A percentile compares a stretch with the other conserved stretches of the same genome.
phyloP scores from a whole-genome alignment of 2,888 invertebrate genomes.

The Lysandra coridon region DNA sequence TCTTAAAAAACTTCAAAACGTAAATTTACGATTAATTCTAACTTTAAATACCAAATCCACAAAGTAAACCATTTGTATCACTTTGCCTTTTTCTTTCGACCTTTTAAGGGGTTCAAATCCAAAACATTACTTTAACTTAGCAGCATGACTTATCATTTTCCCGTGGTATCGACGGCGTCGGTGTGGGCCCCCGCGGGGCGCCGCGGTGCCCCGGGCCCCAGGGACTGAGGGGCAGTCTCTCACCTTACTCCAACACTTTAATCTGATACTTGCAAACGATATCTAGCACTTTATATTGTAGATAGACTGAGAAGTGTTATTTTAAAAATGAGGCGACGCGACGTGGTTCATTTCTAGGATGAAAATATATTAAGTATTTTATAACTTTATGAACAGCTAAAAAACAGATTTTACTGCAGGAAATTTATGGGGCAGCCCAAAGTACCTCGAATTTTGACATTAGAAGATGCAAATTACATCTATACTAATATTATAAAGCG shows the following conservation, averaged over 20 bases:
- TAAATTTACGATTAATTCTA: background rate
- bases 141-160: conserved; percentile 1
- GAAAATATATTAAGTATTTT: too few species aligned
- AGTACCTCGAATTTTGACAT: too few species aligned
- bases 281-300: background rate
- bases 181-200: background rate
- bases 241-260: background rate
- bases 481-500: too few species aligned
- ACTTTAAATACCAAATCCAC: background rate
- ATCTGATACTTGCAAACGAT: background rate
- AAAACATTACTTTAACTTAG: conserved; percentile 6
- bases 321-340: too few species aligned
- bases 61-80: background rate
- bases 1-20: too few species aligned
- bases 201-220: background rate
- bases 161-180: background rate
- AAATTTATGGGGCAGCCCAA: too few species aligned
- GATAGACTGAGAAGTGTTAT: too few species aligned
- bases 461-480: too few species aligned
- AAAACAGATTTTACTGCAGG: too few species aligned
- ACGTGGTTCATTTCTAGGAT: too few species aligned
- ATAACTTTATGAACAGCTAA: too few species aligned
- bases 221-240: background rate
- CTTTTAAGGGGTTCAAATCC: background rate
- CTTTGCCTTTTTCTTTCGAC: background rate